Conservation (phyloP, 2,113 vertebrate genomes). For the Vombatus ursinus region DNA sequence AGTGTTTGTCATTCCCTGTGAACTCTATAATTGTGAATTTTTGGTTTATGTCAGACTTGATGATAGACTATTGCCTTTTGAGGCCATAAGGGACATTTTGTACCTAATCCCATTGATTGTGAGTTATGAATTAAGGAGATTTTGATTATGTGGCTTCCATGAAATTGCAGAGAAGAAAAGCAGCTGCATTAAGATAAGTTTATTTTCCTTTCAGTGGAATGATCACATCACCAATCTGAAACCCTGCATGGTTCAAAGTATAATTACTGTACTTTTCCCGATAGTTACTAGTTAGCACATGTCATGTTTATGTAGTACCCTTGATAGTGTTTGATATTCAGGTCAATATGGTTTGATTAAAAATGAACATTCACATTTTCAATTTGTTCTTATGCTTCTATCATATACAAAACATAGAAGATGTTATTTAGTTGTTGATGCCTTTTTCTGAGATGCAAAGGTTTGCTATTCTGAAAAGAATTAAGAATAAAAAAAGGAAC, state of each 20-base stretch:
- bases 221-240: background rate
- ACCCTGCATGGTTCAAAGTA: background rate
- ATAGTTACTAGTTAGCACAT: background rate
- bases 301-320: background rate
- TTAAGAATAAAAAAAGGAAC: background rate
- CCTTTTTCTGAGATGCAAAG: background rate
- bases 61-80: background rate
- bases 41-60: background rate
- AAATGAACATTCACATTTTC: background rate
- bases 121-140: background rate
- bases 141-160: background rate
- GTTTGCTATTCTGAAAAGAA: background rate
- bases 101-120: background rate
- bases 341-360: background rate
- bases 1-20: background rate
- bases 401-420: background rate
- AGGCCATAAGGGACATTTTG: background rate
- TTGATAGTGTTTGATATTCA: background rate
- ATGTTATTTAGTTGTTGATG: background rate
- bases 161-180: constrained; percentile 28
- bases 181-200: background rate
- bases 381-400: background rate
- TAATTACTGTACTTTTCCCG: background rate
- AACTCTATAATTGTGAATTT: background rate
- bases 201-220: constrained; percentile 13